phyloP scores from a whole-genome alignment of 1,140 invertebrate species.

The Cyclina sinensis region DNA sequence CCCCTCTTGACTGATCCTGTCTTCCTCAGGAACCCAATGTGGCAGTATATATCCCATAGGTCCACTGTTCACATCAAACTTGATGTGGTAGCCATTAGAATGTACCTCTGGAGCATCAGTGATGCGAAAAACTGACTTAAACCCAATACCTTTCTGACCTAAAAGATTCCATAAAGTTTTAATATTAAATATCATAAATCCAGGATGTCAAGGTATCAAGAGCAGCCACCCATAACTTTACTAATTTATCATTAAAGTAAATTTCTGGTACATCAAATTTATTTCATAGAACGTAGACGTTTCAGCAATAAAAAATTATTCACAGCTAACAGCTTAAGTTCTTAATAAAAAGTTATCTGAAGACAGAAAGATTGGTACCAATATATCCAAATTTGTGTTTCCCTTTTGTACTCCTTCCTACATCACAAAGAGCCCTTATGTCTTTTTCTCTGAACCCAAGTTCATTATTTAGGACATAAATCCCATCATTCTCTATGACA shows the following conservation, averaged over 20 bases:
- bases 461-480: conserved; percentile 86
- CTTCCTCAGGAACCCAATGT: conserved; percentile 80
- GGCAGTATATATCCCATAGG: conserved; percentile 86
- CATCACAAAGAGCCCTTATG: conserved; percentile 86
- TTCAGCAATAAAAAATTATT: no score
- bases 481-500: conserved; percentile 77
- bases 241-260: no score
- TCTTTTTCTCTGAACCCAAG: conserved; percentile 84
- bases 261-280: no score
- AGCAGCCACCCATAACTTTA: no score
- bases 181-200: no score
- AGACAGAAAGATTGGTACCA: no score
- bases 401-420: conserved; percentile 86
- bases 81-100: conserved; percentile 86
- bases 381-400: conserved; percentile 86
- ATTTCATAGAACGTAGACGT: no score
- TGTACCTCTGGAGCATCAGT: conserved; percentile 86
- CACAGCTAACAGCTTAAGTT: no score
- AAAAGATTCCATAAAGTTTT: conserved; percentile 18
- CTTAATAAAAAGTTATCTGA: no score
- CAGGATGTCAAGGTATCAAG: not conserved
- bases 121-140: conserved; percentile 87
- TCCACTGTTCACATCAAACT: conserved; percentile 85
- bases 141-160: conserved; percentile 87
- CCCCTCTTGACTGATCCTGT: not conserved